Evolutionary conservation across 2,797 vertebrate species (phyloP), one percentile per base, ranked within the genome.

Genomic region (Cirrhinus molitorella): DNA sequence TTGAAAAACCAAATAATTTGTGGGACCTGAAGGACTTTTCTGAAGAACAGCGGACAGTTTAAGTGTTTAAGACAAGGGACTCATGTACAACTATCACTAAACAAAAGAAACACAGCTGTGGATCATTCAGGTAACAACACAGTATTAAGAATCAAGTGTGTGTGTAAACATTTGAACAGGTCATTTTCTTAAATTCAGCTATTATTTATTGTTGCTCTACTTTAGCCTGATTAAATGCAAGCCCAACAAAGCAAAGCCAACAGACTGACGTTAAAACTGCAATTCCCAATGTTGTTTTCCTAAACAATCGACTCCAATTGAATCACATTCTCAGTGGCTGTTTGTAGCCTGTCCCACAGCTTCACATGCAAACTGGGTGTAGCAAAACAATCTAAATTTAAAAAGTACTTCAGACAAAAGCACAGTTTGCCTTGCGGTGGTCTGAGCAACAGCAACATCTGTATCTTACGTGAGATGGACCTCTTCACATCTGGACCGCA

Each of bases 391-490:
- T 74, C 88, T 89, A 89, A 92, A 91, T 93, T 91, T 89, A 89
- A 93, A 92, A 91, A 83, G 90, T 76, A 86, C 90, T 86, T 91
- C 89, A 90, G 88, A 92, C 90, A 89, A 88, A 90, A 87, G 89
- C 89, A 87, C 68, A 83, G 84, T 84, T 87, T 84, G 90, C 81
- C 88, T 87, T 85, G 91, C 83, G 89, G 87, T 45, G 90, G 85
- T 85, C 83, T 40, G 51, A 21, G 25, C 77, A 91, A 68, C 87
- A 89, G 85, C 90, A 93, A 92, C 94, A 94, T 94, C 92, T 93
- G 93, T 81, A 90, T 88, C 89, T 94, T 92, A 92, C 92, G 90
- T 94, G 94, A 94, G 91, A 94, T 88, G 90, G 89, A 85, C 80
- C 67, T 79, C 71, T 90, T 76, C 88, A 90, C 93, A 95, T 95